Base-by-base conservation (phyloP, 2,797 vertebrate species). In the Luscinia megarhynchos region DNA sequence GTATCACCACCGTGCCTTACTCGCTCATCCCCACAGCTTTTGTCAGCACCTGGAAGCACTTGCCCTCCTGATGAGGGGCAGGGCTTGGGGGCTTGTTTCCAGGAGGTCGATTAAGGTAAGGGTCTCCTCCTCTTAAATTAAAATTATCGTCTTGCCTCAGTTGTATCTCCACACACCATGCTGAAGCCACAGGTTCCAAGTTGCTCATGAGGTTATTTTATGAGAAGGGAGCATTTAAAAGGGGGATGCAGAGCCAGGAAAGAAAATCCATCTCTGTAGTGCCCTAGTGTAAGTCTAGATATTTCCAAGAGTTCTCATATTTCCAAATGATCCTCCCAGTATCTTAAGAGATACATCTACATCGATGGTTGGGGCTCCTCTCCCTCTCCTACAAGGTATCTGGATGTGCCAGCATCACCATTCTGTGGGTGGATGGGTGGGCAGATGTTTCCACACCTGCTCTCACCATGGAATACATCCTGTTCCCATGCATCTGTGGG, bases 11-110 rank as follows among this genome's bases (percentile, higher is more conserved):
- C 0, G 99, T 99, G 98, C 99, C 99, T 97, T 99, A 99, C 96
- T 99, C 99, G 0, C 98, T 99, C 88, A 99, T 99, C 96, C 99
- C 99, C 86, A 99, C 99, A 0, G 99, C 99, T 84, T 99, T 99
- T 19, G 99, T 99, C 94, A 99, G 99, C 98, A 99, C 99, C 80
- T 99, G 99, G 99, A 99, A 99, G 95, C 99, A 99, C 93, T 98
- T 99, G 77, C 99, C 99, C 2, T 98, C 98, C 2, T 99, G 98
- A 98, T 98, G 98, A 98, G 55, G 24, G 54, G 66, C 41, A 24
- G 38, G 66, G 87, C 62, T 16, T 0, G 6, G 46, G 67, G 66
- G 29, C 87, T 84, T 69, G 29, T 64, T 53, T 87, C 68, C 62
- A 53, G 21, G 83, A 90, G 80, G 79, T 85, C 79, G 53, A 5